Evolutionary conservation across 2,113 vertebrate genomes (phyloP).

Genomic region (Rutilus rutilus): DNA sequence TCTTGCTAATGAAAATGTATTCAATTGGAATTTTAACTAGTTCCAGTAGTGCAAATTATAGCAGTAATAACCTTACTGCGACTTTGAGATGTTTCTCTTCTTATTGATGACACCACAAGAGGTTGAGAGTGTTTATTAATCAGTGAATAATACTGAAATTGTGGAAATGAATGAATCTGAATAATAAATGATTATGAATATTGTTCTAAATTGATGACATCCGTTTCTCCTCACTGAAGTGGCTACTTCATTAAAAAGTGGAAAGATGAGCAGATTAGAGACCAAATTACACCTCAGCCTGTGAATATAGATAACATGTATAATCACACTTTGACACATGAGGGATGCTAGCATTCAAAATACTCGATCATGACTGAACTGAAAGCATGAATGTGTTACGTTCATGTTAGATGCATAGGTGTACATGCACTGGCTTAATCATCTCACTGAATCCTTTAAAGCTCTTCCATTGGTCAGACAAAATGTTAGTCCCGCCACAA

Average conservation of each 20-base stretch:
- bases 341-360: slow-evolving; percentile 24
- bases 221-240: slow-evolving; percentile 69
- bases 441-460: neutral
- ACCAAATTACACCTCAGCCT: slow-evolving; percentile 68
- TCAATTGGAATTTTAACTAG: slow-evolving; percentile 50
- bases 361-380: slow-evolving; percentile 3
- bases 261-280: slow-evolving; percentile 73
- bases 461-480: neutral
- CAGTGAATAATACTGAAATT: slow-evolving; percentile 78
- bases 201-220: slow-evolving; percentile 74
- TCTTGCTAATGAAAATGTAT: slow-evolving; percentile 50
- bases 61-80: slow-evolving; percentile 72
- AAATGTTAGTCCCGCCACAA: neutral
- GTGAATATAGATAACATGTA: slow-evolving; percentile 51
- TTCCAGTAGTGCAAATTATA: slow-evolving; percentile 56
- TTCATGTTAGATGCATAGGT: neutral
- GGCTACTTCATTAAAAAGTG: slow-evolving; percentile 76
- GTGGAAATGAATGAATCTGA: slow-evolving; percentile 73
- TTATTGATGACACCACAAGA: slow-evolving; percentile 70
- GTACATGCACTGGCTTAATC: neutral
- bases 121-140: slow-evolving; percentile 75
- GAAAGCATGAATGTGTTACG: neutral
- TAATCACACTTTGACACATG: slow-evolving; percentile 50
- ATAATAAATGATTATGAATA: slow-evolving; percentile 55
- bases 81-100: slow-evolving; percentile 73